Evolutionary conservation across 1,140 invertebrate genomes (phyloP), one percentile per base, ranked within the genome.

Genomic region (Brachystomella parvula): DNA sequence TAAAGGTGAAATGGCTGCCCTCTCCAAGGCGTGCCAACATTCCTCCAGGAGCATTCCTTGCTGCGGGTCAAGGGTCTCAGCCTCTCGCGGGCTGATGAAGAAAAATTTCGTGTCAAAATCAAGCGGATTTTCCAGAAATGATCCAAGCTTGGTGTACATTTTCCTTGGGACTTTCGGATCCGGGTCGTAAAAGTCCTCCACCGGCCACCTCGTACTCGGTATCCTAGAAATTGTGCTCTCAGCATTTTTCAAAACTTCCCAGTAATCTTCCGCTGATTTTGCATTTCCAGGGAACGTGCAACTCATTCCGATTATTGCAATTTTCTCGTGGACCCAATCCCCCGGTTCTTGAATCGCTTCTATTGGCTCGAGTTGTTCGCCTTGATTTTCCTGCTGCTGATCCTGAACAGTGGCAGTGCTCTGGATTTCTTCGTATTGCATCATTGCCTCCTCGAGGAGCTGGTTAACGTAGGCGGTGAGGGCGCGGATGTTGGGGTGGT

Each of bases 31-130:
- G 76, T 86, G 84, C 74, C 83, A 82, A 12, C 82, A 77, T 6
- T 82, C 78, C 75, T 85, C 84, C 3, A 86, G 75, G 24, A 85
- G 74, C 35, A 85, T 71, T 64, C 84, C 73, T 24, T 83, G 74
- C 76, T 85, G 84, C 35, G 84, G 84, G 71, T 85, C 84, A 83
- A 86, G 85, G 49, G 69, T 72, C 69, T 84, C 76, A 9, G 83
- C 83, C 73, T 84, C 79, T 70, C 81, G 79, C 17, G 66, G 78
- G 68, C 79, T 77, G 26, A 82, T 78, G 31, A 80, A 79, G 76
- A 83, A 83, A 71, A 81, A 82, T 47, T 74, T 64, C 12, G 79
- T 78, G 74, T 83, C 82, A 63, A 82, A 85, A 28, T 62, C 61
- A 3, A 44, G 3, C 19, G 29, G 17, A 60, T 28, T 21, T 60